Evolutionary conservation across 2,113 vertebrate genomes (phyloP), one percentile per base, ranked within the genome.

Genomic region (Takifugu bimaculatus): DNA sequence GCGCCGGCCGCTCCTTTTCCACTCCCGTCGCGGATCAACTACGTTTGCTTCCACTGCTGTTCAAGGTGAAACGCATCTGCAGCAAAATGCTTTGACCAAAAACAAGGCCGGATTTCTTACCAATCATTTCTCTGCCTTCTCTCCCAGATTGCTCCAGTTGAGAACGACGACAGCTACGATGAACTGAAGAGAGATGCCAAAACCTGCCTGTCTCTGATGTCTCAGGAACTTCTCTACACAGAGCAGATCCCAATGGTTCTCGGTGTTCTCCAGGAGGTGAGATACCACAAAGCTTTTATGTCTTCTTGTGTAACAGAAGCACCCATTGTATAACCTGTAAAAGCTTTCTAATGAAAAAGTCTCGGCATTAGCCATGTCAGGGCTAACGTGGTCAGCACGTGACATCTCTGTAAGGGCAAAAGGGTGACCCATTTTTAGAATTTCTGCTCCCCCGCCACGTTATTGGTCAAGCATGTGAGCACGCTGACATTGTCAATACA

Each of bases 101-200:
- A 44, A 25, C 15, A 26, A 56, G 0, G 0, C 28, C 28, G 27
- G 26, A 29, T 5, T 7, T 29, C 15, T 29, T 1, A 0, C 45
- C 27, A 2, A 27, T 32, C 26, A n/a, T 10, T 0, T 43, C 5
- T 55, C 15, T 54, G 27, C 50, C 4, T 12, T 52, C 28, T 60
- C 20, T 52, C 67, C 45, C 78, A 99, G 96, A 98, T 99, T 75
- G 96, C 96, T 65, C 96, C 96, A 0, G 95, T 99, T 43, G 96
- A 99, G 88, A 99, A 98, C 5, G 96, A 99, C 71, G 95, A 94
- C 81, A 98, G 91, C 80, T 98, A 99, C 0, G 96, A 99, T 88
- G 96, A 99, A 77, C 90, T 99, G 76, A 99, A 99, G 86, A 94
- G 93, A 89, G 96, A 99, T 73, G 94, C 96, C 26, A 99, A 96